These are phyloP conservation scores for Tromatobia lineatoria DNA, from an alignment of 2,888 invertebrate species.

Conservation along the genomic window DNA sequence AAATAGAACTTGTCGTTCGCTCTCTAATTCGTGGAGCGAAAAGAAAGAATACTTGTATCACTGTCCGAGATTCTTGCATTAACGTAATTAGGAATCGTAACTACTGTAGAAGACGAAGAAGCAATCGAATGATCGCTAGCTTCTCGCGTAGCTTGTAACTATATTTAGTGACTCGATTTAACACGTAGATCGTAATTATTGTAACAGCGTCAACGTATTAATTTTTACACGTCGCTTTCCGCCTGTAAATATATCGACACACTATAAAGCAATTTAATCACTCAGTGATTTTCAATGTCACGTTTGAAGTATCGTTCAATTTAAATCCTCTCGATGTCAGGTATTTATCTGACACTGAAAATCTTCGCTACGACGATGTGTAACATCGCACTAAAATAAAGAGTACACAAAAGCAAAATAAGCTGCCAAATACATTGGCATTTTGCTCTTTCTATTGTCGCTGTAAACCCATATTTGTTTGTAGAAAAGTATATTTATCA, in stretches of 20 bases:
- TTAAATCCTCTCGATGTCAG: conserved; percentile 19
- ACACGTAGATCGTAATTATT: conserved; percentile 56
- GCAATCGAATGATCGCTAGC: conserved; percentile 14
- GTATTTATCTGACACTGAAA: conserved; percentile 12
- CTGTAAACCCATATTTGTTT: too few species aligned
- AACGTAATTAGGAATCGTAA: conserved; percentile 46
- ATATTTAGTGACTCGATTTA: conserved; percentile 21
- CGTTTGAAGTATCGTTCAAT: conserved; percentile 32
- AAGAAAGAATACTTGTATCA: conserved; percentile 22
- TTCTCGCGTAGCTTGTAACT: conserved; percentile 30
- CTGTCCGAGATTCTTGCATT: conserved; percentile 56
- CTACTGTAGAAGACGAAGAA: conserved; percentile 31
- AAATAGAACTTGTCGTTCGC: conserved; percentile 16
- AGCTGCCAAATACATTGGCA: background rate
- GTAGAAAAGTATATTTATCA: too few species aligned
- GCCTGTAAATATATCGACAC: conserved; percentile 72
- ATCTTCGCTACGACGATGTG: background rate
- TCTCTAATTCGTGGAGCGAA: conserved; percentile 35
- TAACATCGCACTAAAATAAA: conserved; percentile 10
- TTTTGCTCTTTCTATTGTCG: too few species aligned
- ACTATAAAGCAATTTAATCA: conserved; percentile 3
- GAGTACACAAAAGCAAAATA: background rate
- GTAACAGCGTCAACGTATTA: conserved; percentile 64
- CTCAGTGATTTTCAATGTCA: conserved; percentile 29
- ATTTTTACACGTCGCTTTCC: conserved; percentile 66